Percentiles rank a stretch among this genome's conserved stretches.
phyloP scores from a whole-genome alignment of 2,888 invertebrate genomes.

The Epinotia nisella region DNA sequence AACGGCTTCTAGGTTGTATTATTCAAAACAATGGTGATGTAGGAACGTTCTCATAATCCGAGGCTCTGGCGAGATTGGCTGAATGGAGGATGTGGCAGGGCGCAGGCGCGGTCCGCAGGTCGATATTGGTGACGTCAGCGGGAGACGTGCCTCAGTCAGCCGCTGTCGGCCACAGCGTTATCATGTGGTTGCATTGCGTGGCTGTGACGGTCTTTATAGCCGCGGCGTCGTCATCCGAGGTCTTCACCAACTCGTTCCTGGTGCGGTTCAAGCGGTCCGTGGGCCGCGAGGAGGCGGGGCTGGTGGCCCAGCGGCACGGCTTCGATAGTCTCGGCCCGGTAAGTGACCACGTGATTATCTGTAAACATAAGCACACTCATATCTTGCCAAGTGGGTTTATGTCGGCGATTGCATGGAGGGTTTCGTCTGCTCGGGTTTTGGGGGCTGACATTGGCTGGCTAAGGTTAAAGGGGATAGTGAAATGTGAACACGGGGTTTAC shows the following conservation, averaged over 20 bases:
- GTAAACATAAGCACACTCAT: constrained; percentile 71
- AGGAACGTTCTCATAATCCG: constrained; percentile 66
- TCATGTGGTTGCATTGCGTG: constrained; percentile 81
- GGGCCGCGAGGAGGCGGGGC: constrained; percentile 90
- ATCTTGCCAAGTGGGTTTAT: constrained; percentile 30
- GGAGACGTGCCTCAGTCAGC: constrained; percentile 74
- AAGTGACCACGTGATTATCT: constrained; percentile 85
- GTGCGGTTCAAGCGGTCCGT: constrained; percentile 94
- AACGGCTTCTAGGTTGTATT: constrained; percentile 55
- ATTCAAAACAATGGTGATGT: constrained; percentile 64
- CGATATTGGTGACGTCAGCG: constrained; percentile 81
- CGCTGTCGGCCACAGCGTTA: constrained; percentile 72
- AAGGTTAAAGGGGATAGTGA: neutral
- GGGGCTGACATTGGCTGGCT: constrained; percentile 2
- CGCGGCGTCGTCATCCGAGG: constrained; percentile 83
- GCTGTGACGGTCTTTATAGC: constrained; percentile 75
- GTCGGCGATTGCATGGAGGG: neutral
- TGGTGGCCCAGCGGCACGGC: constrained; percentile 94
- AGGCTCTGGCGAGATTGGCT: constrained; percentile 51
- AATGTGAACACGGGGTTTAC: neutral
- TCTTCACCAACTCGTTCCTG: constrained; percentile 98
- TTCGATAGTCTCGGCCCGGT: constrained; percentile 98
- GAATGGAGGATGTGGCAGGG: constrained; percentile 55
- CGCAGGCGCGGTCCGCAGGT: constrained; percentile 74
- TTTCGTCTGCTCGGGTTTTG: constrained; percentile 18